Conservation (phyloP, 53 echinoderm and acorn worm genomes). For the Luidia sarsii region DNA sequence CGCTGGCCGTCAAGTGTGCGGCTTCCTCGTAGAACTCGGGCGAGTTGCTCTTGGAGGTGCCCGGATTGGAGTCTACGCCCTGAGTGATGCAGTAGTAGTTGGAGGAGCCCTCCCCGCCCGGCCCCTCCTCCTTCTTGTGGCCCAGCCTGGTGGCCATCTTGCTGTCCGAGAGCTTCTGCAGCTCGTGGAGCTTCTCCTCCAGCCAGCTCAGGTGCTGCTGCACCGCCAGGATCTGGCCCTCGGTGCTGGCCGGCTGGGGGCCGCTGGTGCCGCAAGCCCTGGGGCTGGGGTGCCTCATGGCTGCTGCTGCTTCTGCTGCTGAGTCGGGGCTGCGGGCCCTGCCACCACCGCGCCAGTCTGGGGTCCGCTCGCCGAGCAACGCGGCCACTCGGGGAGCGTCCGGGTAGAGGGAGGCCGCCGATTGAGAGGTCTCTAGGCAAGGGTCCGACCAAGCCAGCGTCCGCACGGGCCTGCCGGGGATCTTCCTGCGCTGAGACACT, state of each 20-base stretch:
- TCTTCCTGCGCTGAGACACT: slow-evolving; percentile 27
- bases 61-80: slow-evolving; percentile 41
- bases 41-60: slow-evolving; percentile 41
- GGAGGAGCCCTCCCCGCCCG: background rate
- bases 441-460: slow-evolving; percentile 37
- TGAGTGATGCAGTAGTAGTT: slow-evolving; percentile 50
- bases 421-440: slow-evolving; percentile 30
- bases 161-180: slow-evolving; percentile 32
- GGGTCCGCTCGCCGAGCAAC: slow-evolving; percentile 26
- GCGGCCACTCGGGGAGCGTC: slow-evolving; percentile 3
- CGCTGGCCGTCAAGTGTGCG: background rate
- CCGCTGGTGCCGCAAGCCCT: background rate
- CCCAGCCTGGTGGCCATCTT: background rate
- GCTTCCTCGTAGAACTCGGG: background rate
- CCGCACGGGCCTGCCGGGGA: slow-evolving; percentile 46
- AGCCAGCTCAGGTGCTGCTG: slow-evolving; percentile 56
- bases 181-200: slow-evolving; percentile 55
- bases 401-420: background rate
- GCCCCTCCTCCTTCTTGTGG: background rate
- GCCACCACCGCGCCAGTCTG: background rate
- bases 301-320: background rate
- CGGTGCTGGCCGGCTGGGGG: slow-evolving; percentile 36
- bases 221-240: slow-evolving; percentile 51
- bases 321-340: background rate
- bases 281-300: slow-evolving; percentile 4